Evolutionary conservation across 1,140 invertebrate species (phyloP).

Genomic region (Diachasmimorpha longicaudata): DNA sequence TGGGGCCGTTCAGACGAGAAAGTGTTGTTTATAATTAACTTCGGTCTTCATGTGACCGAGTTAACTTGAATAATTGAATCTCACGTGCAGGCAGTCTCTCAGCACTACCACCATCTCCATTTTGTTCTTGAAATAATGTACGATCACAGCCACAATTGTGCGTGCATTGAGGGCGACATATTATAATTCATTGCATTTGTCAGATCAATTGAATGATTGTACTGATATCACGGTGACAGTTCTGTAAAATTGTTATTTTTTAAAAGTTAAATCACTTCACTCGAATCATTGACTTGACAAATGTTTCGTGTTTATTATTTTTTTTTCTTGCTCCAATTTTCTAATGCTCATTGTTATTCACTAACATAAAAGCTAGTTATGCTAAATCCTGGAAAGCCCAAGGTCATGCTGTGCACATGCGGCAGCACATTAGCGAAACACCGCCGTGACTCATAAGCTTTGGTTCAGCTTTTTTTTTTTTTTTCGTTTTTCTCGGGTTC

Average conservation of each 20-base stretch:
- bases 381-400: neutral
- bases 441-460: neutral
- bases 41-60: neutral
- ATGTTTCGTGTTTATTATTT: neutral
- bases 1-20: neutral
- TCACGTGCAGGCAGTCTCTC: neutral
- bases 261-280: neutral
- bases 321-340: neutral
- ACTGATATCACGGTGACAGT: neutral
- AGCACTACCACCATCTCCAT: neutral
- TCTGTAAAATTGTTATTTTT: neutral
- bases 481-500: neutral
- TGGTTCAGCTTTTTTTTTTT: neutral
- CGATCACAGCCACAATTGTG: neutral
- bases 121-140: neutral
- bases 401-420: conserved; percentile 1
- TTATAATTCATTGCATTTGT: neutral
- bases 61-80: conserved; percentile 1
- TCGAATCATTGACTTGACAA: neutral
- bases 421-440: conserved; percentile 3
- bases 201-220: neutral
- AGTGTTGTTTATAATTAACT: neutral
- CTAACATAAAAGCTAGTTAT: neutral
- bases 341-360: neutral
- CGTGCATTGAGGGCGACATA: neutral